Evolutionary conservation across 2,113 vertebrate species (phyloP), one percentile per base, ranked within the genome.

Genomic region (Triplophysa tibetana): DNA sequence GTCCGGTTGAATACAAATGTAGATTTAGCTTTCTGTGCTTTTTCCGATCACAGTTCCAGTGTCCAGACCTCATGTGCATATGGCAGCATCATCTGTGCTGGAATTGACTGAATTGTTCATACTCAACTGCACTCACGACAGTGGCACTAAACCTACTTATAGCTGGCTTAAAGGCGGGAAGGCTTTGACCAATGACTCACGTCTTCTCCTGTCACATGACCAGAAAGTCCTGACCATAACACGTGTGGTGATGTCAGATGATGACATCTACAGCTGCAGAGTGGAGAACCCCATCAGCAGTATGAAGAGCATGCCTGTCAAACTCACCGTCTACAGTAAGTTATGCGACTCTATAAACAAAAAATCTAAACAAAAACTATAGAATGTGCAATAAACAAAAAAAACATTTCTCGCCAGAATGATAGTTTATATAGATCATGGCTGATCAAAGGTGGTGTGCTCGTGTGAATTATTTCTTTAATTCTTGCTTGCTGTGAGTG

Each of bases 291-390:
- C 96, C 11, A 95, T 98, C 78, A 95, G 96, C 86, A 95, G 90
- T 0, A 90, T 94, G 78, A 95, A 91, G 17, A 99, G 97, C 24
- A 12, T 89, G 63, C 96, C 96, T 0, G 82, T 98, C 86, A 96
- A 95, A 88, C 90, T 99, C 86, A 98, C 94, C 0, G 96, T 99
- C 24, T 99, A 98, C 90, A 92, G 97, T 99, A 90, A 93, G 97
- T 86, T 2, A 24, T 84, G 79, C 33, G 21, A 68, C 65, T 50
- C n/a, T 16, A 38, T 7, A 8, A 7, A 38, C 7, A 38, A 6
- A 38, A 38, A 38, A 38, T 38, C 33, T 38, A 38, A 38, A 38
- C 33, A 38, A 38, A 38, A 38, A 38, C 5, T 7, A 38, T 7
- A 38, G 33, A 7, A 38, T 38, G 33, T 38, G 33, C 33, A 38